Conservation (phyloP, 2,888 invertebrate species). For the Drosophila kambysellisi region DNA sequence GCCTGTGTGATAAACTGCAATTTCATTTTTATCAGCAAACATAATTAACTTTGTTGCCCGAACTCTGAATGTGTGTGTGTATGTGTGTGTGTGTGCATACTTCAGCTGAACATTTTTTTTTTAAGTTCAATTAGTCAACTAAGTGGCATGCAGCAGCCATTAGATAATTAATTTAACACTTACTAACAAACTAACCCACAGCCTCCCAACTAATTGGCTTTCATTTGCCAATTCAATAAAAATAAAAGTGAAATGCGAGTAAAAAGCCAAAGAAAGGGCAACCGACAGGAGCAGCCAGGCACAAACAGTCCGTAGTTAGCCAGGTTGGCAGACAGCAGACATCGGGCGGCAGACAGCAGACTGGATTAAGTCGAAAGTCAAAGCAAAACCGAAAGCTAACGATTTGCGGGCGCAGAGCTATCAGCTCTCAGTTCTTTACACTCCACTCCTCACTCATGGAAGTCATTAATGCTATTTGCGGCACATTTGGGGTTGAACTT, state of each 20-base stretch:
- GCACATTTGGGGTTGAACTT: constrained; percentile 59
- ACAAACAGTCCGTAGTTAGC: neutral
- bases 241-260: constrained; percentile 23
- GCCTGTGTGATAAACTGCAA: constrained; percentile 67
- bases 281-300: constrained; percentile 6
- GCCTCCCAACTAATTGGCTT: constrained; percentile 69
- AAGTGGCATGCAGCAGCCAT: constrained; percentile 61
- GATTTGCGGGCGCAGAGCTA: constrained; percentile 7
- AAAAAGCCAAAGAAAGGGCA: constrained; percentile 6
- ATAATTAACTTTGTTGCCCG: constrained; percentile 68
- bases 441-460: neutral
- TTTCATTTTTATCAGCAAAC: constrained; percentile 69
- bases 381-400: constrained; percentile 31
- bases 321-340: constrained; percentile 5
- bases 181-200: constrained; percentile 24
- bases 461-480: constrained; percentile 76
- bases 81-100: constrained; percentile 16
- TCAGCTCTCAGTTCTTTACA: constrained; percentile 11
- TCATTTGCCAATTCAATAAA: constrained; percentile 69
- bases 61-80: no score
- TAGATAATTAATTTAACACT: constrained; percentile 80
- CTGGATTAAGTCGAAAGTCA: constrained; percentile 45
- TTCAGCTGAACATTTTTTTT: constrained; percentile 58
- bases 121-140: constrained; percentile 54
- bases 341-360: constrained; percentile 1